These are phyloP conservation scores for Trisateles emortualis DNA, from an alignment of 2,888 invertebrate species.

Conservation along the genomic window DNA sequence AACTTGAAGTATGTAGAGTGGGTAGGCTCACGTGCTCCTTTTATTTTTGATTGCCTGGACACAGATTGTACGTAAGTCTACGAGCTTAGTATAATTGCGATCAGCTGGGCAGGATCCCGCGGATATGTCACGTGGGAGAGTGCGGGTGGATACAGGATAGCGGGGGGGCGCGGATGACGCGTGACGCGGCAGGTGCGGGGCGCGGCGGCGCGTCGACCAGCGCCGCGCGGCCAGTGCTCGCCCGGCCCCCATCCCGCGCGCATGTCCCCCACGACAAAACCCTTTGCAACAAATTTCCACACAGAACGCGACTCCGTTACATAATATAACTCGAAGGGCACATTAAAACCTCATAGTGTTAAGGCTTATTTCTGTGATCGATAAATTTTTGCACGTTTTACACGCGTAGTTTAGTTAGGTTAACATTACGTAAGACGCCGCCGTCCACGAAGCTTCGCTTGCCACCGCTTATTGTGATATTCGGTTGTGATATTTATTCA, in stretches of 20 bases:
- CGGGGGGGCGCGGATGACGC: slow-evolving; percentile 28
- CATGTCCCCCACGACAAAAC: slow-evolving; percentile 73
- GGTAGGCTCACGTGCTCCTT: slow-evolving; percentile 6
- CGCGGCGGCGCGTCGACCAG: slow-evolving; percentile 51
- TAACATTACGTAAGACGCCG: slow-evolving; percentile 84
- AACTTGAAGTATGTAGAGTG: slow-evolving; percentile 11
- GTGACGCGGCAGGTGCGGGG: slow-evolving; percentile 45
- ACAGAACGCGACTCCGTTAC: slow-evolving; percentile 78
- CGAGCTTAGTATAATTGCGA: slow-evolving; percentile 46
- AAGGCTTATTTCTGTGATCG: slow-evolving; percentile 85
- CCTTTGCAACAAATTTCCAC: slow-evolving; percentile 66
- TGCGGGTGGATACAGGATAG: slow-evolving; percentile 49
- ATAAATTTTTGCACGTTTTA: slow-evolving; percentile 83
- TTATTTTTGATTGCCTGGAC: slow-evolving; percentile 17
- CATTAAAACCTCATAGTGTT: slow-evolving; percentile 73
- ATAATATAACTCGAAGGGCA: slow-evolving; percentile 73
- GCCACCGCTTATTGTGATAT: slow-evolving; percentile 85
- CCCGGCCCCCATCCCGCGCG: slow-evolving; percentile 78
- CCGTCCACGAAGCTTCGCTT: slow-evolving; percentile 86
- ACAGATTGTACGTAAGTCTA: slow-evolving; percentile 17
- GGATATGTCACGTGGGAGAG: slow-evolving; percentile 53
- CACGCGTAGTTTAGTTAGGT: slow-evolving; percentile 71
- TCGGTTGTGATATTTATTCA: slow-evolving; percentile 83
- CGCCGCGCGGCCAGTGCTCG: slow-evolving; percentile 75
- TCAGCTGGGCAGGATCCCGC: slow-evolving; percentile 55